phyloP scores from a whole-genome alignment of 2,113 vertebrate species.

The Egretta garzetta region DNA sequence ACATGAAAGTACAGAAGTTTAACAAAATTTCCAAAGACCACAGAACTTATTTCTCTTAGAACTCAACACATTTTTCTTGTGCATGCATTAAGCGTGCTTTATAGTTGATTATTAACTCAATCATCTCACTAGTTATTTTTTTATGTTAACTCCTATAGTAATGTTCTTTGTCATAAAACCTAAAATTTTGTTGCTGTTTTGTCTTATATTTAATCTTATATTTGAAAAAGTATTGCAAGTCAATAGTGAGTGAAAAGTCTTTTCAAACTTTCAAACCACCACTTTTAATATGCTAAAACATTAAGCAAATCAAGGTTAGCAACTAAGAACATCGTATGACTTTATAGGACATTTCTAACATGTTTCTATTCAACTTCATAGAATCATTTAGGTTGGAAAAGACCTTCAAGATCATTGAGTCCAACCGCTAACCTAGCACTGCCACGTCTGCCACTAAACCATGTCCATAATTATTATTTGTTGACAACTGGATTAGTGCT shows the following conservation, averaged over 20 bases:
- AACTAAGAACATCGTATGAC: background rate
- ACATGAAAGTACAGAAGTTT: background rate
- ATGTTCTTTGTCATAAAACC: background rate
- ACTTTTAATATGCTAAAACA: background rate
- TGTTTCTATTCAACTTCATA: background rate
- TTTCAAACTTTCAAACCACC: background rate
- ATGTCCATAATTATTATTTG: background rate
- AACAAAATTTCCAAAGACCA: slow-evolving; percentile 11
- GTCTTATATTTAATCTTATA: background rate
- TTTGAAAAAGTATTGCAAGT: background rate
- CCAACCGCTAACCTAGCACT: background rate
- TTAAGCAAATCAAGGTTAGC: background rate
- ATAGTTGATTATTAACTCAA: background rate
- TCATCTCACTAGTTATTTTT: background rate
- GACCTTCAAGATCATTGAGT: background rate
- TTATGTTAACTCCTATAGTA: background rate
- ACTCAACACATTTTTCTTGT: background rate
- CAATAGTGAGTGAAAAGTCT: background rate
- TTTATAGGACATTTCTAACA: background rate
- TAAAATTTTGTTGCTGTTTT: background rate
- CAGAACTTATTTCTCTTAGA: background rate
- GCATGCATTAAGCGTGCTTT: background rate
- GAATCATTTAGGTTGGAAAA: background rate
- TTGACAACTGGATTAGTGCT: background rate
- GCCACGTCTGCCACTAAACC: background rate